Evolutionary conservation across 2,113 vertebrate species (phyloP), one percentile per base, ranked within the genome.

Genomic region (Phaethornis superciliosus): DNA sequence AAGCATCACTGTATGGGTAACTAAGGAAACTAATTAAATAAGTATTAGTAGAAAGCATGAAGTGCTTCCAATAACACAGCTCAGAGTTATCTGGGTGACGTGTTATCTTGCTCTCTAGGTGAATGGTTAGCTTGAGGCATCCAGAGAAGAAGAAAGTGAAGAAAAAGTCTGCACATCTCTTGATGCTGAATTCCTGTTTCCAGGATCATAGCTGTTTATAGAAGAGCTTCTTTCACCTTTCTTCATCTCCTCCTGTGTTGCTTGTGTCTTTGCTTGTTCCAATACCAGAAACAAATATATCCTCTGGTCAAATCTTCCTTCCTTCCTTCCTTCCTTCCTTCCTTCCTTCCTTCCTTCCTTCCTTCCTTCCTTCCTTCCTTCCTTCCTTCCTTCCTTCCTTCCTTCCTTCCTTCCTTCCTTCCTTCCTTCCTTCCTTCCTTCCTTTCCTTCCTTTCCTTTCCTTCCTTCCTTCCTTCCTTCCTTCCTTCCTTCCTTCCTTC

Each of bases 141-240:
- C 28, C n/a, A 62, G 22, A 6, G n/a, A 77, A 83, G 80, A 68
- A 51, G 22, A 46, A 68, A 60, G 20, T 27, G 55, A 91, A 70
- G n/a, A 44, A 77, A 89, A 95, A 28, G 18, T 76, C 20, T 81
- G 52, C 22, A 35, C 6, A 7, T 65, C 44, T 93, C 46, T 33
- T 46, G 15, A 26, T 80, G 55, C 17, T 67, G 47, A 40, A 40
- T 40, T 40, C 27, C 46, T 78, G n/a, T 81, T 64, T 80, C 63
- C 68, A 32, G 86, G 22, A 70, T 77, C 47, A 33, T 9, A 87
- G 75, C 10, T 90, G 32, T 63, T 93, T 90, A 33, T 20, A 55
- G 51, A 42, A 91, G 17, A 60, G 60, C 46, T 71, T 49, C 15
- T 87, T 68, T 69, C 80, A 81, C 49, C 8, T 81, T 92, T 90